Evolutionary conservation across 2,888 invertebrate species (phyloP).

Genomic region (Ceriagrion tenellum): DNA sequence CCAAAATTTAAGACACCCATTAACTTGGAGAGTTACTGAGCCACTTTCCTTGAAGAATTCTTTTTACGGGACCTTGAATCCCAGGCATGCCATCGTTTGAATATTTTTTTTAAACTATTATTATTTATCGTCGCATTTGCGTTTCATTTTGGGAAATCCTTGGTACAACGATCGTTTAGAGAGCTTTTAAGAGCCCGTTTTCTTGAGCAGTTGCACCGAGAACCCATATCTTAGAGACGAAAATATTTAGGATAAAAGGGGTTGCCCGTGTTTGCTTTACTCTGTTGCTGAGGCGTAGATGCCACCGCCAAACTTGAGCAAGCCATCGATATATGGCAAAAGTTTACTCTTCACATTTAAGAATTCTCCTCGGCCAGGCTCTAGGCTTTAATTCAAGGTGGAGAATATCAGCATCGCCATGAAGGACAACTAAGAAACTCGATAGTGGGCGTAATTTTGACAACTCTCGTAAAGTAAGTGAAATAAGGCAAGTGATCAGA

Average conservation of each 20-base stretch:
- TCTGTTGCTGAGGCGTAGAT: background rate
- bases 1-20: slow-evolving; percentile 13
- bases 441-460: no score
- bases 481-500: no score
- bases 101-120: slow-evolving; percentile 6
- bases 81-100: background rate
- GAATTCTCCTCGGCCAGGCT: background rate
- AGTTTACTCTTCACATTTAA: background rate
- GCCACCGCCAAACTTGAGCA: slow-evolving; percentile 45
- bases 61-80: background rate
- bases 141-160: slow-evolving; percentile 51
- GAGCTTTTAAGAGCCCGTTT: slow-evolving; percentile 37
- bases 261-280: background rate
- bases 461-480: no score
- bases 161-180: slow-evolving; percentile 45
- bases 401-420: no score
- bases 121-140: slow-evolving; percentile 13
- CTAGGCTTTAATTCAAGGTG: no score
- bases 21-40: background rate
- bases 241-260: slow-evolving; percentile 51
- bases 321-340: slow-evolving; percentile 35
- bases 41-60: background rate
- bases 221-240: slow-evolving; percentile 37
- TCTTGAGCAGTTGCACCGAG: background rate
- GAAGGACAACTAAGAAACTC: no score